These are phyloP conservation scores for Druceiella hillmani DNA, from an alignment of 2,888 invertebrate genomes.

Conservation along the genomic window DNA sequence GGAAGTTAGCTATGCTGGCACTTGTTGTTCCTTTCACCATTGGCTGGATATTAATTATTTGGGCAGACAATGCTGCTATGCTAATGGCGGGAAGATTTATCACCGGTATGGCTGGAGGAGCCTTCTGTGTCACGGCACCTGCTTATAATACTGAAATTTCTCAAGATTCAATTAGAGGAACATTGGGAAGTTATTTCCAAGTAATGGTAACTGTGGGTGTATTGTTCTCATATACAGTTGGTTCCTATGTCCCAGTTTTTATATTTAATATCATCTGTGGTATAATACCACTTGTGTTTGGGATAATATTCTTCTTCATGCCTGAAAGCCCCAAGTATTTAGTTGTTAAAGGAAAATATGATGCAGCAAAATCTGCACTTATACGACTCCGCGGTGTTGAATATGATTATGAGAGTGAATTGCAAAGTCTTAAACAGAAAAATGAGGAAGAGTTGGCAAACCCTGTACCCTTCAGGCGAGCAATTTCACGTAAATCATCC, in stretches of 20 bases:
- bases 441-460: constrained; percentile 48
- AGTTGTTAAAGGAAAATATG: constrained; percentile 47
- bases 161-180: constrained; percentile 64
- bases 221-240: constrained; percentile 60
- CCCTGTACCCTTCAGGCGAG: constrained; percentile 49
- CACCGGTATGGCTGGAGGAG: constrained; percentile 60
- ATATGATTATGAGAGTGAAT: constrained; percentile 53
- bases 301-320: constrained; percentile 59
- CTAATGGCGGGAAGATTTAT: constrained; percentile 52
- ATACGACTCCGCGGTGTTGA: constrained; percentile 57
- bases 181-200: constrained; percentile 71
- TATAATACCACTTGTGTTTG: constrained; percentile 54
- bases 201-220: constrained; percentile 70
- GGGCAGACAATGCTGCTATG: constrained; percentile 48
- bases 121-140: constrained; percentile 66
- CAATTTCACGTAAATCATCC: constrained; percentile 57
- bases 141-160: constrained; percentile 70
- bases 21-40: constrained; percentile 51
- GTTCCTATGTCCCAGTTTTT: constrained; percentile 39
- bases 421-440: constrained; percentile 52
- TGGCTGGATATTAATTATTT: constrained; percentile 60
- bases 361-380: constrained; percentile 56
- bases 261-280: constrained; percentile 50
- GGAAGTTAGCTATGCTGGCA: constrained; percentile 52
- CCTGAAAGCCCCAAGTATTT: constrained; percentile 70